Evolutionary conservation across 2,797 vertebrate species (phyloP).

Genomic region (Enteromius mattozi): DNA sequence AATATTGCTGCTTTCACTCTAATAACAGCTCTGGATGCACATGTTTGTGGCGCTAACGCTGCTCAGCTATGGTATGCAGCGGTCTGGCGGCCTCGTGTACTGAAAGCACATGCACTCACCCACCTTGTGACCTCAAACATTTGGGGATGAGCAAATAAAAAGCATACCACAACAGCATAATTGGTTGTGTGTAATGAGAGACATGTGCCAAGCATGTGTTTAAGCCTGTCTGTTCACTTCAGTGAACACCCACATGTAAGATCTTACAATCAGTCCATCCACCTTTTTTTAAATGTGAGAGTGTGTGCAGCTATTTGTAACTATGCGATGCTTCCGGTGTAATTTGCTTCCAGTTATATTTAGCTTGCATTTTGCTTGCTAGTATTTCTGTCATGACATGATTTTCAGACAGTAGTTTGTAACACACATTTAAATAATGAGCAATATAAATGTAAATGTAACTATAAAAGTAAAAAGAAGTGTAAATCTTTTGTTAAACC

Average conservation of each 20-base stretch:
- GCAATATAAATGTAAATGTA: not conserved
- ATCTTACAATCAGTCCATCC: not conserved
- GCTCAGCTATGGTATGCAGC: conserved; percentile 3
- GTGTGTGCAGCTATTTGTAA: not conserved
- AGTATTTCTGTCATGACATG: not conserved
- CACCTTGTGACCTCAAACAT: conserved; percentile 34
- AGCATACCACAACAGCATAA: conserved; percentile 16
- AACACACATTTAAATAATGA: not conserved
- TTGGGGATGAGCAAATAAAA: conserved; percentile 28
- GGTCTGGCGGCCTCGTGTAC: not conserved
- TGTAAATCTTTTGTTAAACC: not conserved
- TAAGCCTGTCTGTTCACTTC: not conserved
- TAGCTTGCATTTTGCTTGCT: not conserved
- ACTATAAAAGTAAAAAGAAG: no score
- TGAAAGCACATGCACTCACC: conserved; percentile 4
- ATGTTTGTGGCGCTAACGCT: not conserved
- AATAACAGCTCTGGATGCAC: conserved; percentile 3
- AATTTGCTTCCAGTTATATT: not conserved
- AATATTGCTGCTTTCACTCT: not conserved
- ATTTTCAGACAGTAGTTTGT: not conserved
- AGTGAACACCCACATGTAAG: not conserved
- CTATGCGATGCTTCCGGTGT: not conserved
- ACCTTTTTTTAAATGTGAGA: not conserved
- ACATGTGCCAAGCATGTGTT: conserved; percentile 33
- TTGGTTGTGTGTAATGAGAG: conserved; percentile 8